These are phyloP conservation scores for Peromyscus attwateri DNA, from an alignment of 2,797 vertebrate species.

Conservation along the genomic window DNA sequence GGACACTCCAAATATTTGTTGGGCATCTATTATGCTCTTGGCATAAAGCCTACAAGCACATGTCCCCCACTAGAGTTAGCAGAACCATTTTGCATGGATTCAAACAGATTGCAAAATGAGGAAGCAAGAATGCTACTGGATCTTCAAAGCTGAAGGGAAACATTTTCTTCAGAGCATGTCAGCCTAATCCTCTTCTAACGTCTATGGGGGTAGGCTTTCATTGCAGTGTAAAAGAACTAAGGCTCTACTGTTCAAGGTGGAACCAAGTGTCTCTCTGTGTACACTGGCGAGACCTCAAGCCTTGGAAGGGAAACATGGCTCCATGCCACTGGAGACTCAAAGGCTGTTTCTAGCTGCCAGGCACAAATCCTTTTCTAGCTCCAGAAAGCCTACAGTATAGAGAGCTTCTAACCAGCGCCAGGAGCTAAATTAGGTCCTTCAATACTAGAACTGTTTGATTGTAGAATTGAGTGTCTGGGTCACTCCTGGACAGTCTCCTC, in stretches of 20 bases:
- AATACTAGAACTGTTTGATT: not conserved
- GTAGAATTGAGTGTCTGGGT: not conserved
- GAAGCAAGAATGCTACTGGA: not conserved
- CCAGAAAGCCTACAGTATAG: not conserved
- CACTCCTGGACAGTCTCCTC: not conserved
- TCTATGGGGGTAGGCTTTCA: accelerated
- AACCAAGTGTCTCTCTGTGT: not conserved
- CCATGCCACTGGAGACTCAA: not conserved
- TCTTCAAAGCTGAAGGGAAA: not conserved
- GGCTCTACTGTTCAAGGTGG: not conserved
- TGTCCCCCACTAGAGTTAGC: not conserved
- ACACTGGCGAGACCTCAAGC: not conserved
- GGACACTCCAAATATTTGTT: not conserved
- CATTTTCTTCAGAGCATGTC: not conserved
- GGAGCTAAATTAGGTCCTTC: not conserved
- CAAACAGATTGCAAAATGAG: not conserved
- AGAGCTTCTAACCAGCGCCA: not conserved
- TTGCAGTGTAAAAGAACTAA: no score
- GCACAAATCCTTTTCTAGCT: not conserved
- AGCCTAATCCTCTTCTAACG: not conserved
- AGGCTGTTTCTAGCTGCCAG: not conserved
- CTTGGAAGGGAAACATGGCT: not conserved
- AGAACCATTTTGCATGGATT: not conserved
- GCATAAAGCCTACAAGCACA: not conserved
- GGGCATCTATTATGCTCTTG: not conserved